Evolutionary conservation across 1,140 invertebrate species (phyloP).

Genomic region (Spodoptera frugiperda): DNA sequence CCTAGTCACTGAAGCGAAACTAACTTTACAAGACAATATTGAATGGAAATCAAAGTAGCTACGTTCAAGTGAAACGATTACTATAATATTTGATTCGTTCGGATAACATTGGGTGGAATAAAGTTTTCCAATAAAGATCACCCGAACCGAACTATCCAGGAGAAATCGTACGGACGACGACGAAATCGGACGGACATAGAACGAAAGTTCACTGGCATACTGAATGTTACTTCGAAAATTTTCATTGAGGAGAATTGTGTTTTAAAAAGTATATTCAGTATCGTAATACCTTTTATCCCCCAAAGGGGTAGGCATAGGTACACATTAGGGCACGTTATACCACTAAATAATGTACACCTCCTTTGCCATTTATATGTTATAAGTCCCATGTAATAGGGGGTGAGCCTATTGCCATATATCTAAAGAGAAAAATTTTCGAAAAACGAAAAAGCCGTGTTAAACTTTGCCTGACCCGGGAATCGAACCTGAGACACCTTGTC

Average conservation of each 20-base stretch:
- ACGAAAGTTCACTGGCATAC: slow-evolving; percentile 31
- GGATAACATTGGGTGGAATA: slow-evolving; percentile 24
- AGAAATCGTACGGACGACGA: neutral
- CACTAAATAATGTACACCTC: no score
- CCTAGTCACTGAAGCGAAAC: neutral
- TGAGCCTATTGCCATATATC: no score
- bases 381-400: no score
- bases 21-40: slow-evolving; percentile 36
- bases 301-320: no score
- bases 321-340: no score
- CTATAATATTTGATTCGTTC: slow-evolving; percentile 43
- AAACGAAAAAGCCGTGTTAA: no score
- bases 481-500: no score
- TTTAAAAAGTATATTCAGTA: neutral
- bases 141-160: slow-evolving; percentile 13
- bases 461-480: no score
- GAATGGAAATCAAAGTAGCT: slow-evolving; percentile 30
- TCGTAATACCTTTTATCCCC: no score
- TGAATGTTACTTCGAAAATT: slow-evolving; percentile 28
- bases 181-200: neutral
- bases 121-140: slow-evolving; percentile 45
- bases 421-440: no score
- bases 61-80: slow-evolving; percentile 43
- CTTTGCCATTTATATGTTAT: no score
- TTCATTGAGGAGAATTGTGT: slow-evolving; percentile 1